Evolutionary conservation across 2,888 invertebrate genomes (phyloP), one percentile per base, ranked within the genome.

Genomic region (Ditula angustiorana): DNA sequence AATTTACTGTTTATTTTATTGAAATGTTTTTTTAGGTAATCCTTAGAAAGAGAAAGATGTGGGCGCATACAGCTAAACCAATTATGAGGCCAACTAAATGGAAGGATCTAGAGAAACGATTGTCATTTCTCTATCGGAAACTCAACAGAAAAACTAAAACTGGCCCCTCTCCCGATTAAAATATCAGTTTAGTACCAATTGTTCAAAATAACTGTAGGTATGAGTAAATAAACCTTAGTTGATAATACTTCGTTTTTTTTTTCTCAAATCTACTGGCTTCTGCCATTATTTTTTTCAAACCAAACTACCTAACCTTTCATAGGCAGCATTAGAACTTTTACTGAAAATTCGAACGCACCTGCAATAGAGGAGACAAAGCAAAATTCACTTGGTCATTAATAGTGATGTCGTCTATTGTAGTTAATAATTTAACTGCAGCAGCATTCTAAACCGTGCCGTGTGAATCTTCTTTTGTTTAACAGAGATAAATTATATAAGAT

Each of bases 61-160:
- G 95, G 75, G 81, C 87, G 0, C 85, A 90, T 64, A 95, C 95
- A 21, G 82, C 85, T 5, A 94, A 94, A 68, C 95, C 95, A 1
- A 59, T 93, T 24, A 92, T 93, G 0, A 93, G 96, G 66, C 98
- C 98, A 1, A 95, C 95, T 0, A 97, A 96, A 81, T 97, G 96
- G 96, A 94, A 93, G 67, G 93, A 97, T 0, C 78, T 98, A 68
- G 86, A 96, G 44, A 97, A 96, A 76, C 93, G 97, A 56, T 94
- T 98, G 37, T 88, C 88, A 26, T 97, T 94, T 83, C 89, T 98
- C 53, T 97, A 97, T 72, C 95, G 93, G 81, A 96, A 94, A 84
- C 91, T 98, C 10, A 98, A 98, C 85, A 94, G 95, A 61, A 97
- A 97, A 85, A 97, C 97, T 0, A 96, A 95, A 87, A 96, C 96